These are phyloP conservation scores for Drosophila maculinotata DNA, from an alignment of 2,888 invertebrate species.

Conservation along the genomic window DNA sequence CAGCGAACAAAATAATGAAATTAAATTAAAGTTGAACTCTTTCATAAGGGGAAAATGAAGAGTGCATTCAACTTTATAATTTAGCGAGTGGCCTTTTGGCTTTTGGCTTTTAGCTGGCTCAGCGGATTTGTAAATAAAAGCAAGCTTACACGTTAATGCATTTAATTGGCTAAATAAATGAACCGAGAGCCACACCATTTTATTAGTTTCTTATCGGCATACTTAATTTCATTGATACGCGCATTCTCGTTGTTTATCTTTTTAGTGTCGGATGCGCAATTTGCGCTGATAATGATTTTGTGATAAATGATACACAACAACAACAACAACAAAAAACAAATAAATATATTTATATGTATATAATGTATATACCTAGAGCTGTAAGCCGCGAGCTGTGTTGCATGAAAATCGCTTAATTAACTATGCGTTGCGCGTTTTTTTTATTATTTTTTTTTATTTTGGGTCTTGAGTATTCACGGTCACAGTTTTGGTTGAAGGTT, in stretches of 20 bases:
- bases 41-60: background rate
- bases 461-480: constrained; percentile 64
- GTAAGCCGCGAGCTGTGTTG: constrained; percentile 45
- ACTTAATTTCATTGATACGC: constrained; percentile 65
- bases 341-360: constrained; percentile 15
- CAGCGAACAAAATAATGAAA: constrained; percentile 50
- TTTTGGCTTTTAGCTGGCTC: constrained; percentile 19
- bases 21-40: constrained; percentile 49
- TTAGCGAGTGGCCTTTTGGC: constrained; percentile 26
- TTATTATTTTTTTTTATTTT: constrained; percentile 26
- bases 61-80: constrained; percentile 51
- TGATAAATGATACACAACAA: constrained; percentile 33
- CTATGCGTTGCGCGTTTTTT: constrained; percentile 58
- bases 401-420: constrained; percentile 73
- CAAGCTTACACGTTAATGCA: constrained; percentile 38
- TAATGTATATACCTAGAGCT: constrained; percentile 11
- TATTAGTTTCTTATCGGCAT: constrained; percentile 43
- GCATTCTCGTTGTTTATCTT: constrained; percentile 48
- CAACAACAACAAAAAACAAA: constrained; percentile 3
- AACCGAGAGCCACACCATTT: constrained; percentile 21
- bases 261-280: constrained; percentile 62
- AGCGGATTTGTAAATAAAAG: constrained; percentile 15
- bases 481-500: constrained; percentile 61
- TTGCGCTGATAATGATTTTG: constrained; percentile 60
- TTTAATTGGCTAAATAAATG: constrained; percentile 52